These are phyloP conservation scores for Peucedramus taeniatus DNA, from an alignment of 2,113 vertebrate genomes.

Conservation along the genomic window DNA sequence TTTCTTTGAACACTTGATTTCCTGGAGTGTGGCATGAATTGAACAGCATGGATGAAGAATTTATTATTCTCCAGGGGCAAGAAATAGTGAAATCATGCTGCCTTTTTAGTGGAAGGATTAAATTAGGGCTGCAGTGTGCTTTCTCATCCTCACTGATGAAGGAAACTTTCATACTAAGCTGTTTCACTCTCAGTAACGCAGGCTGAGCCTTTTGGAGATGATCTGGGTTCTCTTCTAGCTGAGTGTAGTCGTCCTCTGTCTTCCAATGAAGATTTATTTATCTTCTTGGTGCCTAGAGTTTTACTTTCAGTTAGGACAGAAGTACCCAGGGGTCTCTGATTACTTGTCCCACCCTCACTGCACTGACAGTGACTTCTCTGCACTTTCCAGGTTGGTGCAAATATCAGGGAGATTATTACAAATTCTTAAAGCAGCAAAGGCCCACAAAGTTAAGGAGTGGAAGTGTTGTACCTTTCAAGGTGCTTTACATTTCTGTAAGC, in stretches of 20 bases:
- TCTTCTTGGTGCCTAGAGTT: not conserved
- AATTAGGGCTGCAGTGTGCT: constrained; percentile 28
- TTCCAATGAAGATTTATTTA: not conserved
- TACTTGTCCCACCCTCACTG: not conserved
- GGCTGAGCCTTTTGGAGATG: constrained; percentile 4
- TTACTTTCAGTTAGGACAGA: not conserved
- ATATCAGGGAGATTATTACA: not conserved
- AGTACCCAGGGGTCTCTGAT: not conserved
- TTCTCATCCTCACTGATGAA: constrained; percentile 40
- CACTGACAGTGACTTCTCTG: not conserved
- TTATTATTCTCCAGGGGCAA: constrained; percentile 53
- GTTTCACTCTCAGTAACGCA: not conserved
- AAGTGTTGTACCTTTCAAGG: not conserved
- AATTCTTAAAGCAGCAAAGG: not conserved
- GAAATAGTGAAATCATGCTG: constrained; percentile 54
- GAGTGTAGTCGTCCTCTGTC: not conserved
- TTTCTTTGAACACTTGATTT: constrained; percentile 57
- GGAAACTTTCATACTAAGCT: constrained; percentile 22
- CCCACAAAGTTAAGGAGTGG: not conserved
- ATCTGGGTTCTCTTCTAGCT: not conserved
- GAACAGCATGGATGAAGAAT: constrained; percentile 63
- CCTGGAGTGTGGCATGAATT: constrained; percentile 58
- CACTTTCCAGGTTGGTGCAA: not conserved
- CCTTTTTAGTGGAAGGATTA: constrained; percentile 53
- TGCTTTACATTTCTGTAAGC: not conserved